Base-by-base conservation (phyloP, 2,888 invertebrate species). In the Lithosia quadra region DNA sequence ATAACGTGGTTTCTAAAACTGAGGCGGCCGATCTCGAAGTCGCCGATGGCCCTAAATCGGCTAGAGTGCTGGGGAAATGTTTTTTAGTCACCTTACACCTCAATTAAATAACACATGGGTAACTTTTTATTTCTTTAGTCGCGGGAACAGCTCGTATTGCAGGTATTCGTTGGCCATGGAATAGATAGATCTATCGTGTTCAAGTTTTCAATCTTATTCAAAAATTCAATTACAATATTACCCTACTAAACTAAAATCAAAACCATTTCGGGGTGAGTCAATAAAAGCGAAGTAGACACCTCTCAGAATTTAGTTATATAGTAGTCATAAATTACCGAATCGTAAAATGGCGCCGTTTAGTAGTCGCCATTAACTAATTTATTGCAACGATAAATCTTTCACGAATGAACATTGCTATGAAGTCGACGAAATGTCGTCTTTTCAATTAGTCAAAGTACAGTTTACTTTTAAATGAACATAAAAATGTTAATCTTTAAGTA, bases 291-390 rank as follows among this genome's bases (percentile, higher is more conserved):
- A 69, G 65, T 71, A 69, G 64, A 61, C 65, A 57, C 43, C 68
- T 43, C 65, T 69, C 63, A 56, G 18, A 15, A 36, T 24, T 18
- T n/a, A 61, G 64, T 71, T 68, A 77, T 75, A n/a, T 77, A 79
- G 67, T 33, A 33, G 68, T 55, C 61, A 77, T 79, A 75, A 77
- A 79, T 77, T 77, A 68, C 28, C 36, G 18, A 67, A 63, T 71
- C 77, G 68, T 79, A 73, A 77, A 79, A 77, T 69, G 60, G 63
- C 56, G 62, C 53, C 64, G 75, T 72, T 72, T 69, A 65, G 71
- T 21, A 13, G 33, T 3, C 64, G 70, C 67, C n/a, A n/a, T 49
- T 43, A 63, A 28, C 33, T 79, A 70, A 79, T 79, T 79, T 77
- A 79, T 72, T 22, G 53, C 55, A 15, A 18, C 68, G 9, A 67